A percentile compares a stretch with the other conserved stretches of the same genome.
phyloP scores from a whole-genome alignment of 2,797 vertebrate species.

The Coccyzus lansbergi region DNA sequence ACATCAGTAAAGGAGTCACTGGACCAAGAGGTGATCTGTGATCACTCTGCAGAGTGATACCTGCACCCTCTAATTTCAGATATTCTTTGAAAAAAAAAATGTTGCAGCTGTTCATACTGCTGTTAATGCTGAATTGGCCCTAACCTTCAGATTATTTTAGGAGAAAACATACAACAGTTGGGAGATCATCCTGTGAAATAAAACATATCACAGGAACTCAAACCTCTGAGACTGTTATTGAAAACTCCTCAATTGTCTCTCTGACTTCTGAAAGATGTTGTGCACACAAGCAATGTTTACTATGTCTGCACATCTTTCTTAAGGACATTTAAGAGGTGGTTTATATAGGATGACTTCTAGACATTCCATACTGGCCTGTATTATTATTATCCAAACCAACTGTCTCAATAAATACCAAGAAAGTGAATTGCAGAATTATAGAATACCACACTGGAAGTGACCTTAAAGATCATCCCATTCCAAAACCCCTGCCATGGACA shows the following conservation, averaged over 20 bases:
- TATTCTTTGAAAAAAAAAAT: constrained; percentile 51
- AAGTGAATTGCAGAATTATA: no score
- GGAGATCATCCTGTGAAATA: background rate
- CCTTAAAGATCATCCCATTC: no score
- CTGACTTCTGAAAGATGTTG: background rate
- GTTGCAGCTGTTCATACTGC: background rate
- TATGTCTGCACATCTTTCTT: rapidly evolving
- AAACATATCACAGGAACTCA: no score
- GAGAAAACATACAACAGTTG: rapidly evolving
- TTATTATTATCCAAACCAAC: background rate
- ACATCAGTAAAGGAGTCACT: background rate
- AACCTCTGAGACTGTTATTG: background rate
- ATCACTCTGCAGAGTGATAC: background rate
- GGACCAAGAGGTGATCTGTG: constrained; percentile 23
- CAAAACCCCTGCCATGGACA: no score
- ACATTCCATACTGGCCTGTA: background rate
- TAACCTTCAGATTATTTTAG: background rate
- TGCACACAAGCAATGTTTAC: rapidly evolving
- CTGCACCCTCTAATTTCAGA: constrained; percentile 37
- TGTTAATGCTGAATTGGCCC: background rate
- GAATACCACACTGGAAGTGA: no score
- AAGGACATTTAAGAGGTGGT: rapidly evolving
- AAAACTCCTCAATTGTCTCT: rapidly evolving
- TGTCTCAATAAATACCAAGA: background rate
- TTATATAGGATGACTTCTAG: rapidly evolving